These are phyloP conservation scores for Peromyscus californicus DNA, from an alignment of 2,113 vertebrate genomes.

Conservation along the genomic window DNA sequence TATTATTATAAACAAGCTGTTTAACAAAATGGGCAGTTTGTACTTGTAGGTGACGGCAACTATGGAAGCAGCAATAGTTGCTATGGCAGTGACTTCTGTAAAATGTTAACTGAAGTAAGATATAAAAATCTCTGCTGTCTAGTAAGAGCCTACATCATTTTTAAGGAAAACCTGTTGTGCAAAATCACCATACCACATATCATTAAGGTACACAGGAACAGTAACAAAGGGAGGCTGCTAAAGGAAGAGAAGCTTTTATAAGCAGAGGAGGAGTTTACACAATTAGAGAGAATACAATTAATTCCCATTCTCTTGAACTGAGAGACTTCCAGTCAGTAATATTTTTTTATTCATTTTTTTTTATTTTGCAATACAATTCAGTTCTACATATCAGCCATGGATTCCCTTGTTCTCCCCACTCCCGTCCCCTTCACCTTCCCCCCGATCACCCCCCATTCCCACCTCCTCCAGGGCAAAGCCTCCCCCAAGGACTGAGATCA, in stretches of 20 bases:
- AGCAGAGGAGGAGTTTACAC: background rate
- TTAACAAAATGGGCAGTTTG: background rate
- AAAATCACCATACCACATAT: background rate
- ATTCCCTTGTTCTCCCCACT: too few relatives aligned
- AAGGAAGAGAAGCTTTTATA: background rate
- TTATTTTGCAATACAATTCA: too few relatives aligned
- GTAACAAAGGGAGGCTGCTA: background rate
- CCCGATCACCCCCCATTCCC: too few relatives aligned
- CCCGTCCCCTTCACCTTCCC: too few relatives aligned
- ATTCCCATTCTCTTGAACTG: background rate
- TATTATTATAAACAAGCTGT: background rate
- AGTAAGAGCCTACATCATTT: background rate
- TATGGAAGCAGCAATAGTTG: background rate
- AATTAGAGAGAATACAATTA: background rate
- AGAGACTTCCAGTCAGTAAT: background rate
- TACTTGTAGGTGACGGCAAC: background rate
- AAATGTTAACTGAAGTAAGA: background rate
- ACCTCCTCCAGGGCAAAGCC: too few relatives aligned
- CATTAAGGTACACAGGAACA: background rate
- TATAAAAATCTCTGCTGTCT: background rate
- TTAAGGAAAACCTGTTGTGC: background rate
- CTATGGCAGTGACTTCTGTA: background rate
- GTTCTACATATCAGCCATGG: too few relatives aligned
- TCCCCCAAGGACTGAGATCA: too few relatives aligned
- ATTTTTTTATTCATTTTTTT: too few relatives aligned